phyloP scores from a whole-genome alignment of 1,140 invertebrate species.

The Melanaphis sacchari region DNA sequence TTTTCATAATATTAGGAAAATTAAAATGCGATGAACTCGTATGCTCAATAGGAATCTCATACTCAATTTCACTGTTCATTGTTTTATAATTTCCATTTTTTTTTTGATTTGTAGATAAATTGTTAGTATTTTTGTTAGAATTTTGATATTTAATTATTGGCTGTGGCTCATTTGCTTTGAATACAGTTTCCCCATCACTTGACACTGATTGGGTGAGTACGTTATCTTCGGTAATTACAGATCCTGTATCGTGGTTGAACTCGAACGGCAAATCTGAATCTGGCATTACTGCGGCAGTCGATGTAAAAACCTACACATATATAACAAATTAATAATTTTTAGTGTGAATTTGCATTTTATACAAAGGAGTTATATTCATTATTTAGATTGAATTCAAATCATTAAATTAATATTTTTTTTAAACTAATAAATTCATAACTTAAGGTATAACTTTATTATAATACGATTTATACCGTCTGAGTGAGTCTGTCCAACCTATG shows the following conservation, averaged over 20 bases:
- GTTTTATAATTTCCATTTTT: neutral
- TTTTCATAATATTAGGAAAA: neutral
- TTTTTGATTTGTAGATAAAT: neutral
- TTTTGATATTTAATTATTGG: neutral
- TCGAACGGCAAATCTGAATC: conserved; percentile 15
- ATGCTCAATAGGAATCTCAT: neutral
- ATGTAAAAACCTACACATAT: neutral
- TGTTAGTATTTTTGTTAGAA: neutral
- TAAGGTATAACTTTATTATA: no score
- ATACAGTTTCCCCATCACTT: neutral
- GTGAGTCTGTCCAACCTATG: no score
- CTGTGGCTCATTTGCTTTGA: neutral
- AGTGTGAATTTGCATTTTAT: neutral
- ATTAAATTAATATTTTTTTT: no score
- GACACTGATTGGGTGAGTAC: neutral
- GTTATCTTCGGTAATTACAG: neutral
- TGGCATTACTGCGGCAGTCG: neutral
- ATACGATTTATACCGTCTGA: no score
- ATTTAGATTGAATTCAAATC: neutral
- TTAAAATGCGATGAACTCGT: neutral
- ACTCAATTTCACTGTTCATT: neutral
- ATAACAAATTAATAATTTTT: neutral
- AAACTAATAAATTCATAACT: no score
- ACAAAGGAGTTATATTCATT: neutral
- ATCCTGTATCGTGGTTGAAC: neutral